phyloP scores from a whole-genome alignment of 2,113 vertebrate species.

The Meriones unguiculatus region DNA sequence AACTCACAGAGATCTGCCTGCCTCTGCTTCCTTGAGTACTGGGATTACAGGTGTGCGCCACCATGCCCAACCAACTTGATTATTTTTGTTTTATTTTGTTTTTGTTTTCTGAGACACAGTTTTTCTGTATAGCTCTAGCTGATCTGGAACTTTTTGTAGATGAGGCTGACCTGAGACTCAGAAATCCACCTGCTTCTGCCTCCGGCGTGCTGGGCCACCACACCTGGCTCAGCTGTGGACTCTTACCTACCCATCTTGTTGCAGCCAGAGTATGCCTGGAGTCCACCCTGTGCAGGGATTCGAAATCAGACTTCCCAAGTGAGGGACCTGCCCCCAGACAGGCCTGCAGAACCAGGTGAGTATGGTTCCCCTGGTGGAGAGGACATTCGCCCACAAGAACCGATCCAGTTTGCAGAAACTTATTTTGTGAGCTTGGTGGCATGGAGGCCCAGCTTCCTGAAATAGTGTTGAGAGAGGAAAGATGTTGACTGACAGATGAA shows the following conservation, averaged over 20 bases:
- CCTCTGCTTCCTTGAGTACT: too few species aligned
- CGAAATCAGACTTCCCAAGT: constrained; percentile 89
- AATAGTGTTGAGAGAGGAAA: not conserved
- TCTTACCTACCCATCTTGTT: constrained; percentile 43
- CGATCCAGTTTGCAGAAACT: not conserved
- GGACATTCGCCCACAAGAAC: too few species aligned
- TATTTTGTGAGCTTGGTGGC: not conserved
- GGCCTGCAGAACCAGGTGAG: constrained; percentile 93
- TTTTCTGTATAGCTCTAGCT: not conserved
- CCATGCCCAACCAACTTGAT: too few species aligned
- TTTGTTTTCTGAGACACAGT: not conserved
- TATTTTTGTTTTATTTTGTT: not conserved
- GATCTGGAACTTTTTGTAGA: not conserved
- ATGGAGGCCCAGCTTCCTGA: not conserved
- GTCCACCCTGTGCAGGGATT: constrained; percentile 90
- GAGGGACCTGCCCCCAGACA: constrained; percentile 79
- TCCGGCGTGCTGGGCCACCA: not conserved
- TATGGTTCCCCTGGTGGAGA: fast-evolving
- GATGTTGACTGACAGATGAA: not conserved
- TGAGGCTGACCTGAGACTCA: not conserved
- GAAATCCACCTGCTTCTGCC: not conserved
- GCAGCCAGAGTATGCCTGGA: constrained; percentile 93
- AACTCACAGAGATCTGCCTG: too few species aligned
- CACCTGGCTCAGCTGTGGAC: not conserved
- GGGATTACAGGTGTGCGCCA: too few species aligned